Conservation (phyloP, 2,888 invertebrate genomes). For the Napeogenes inachia region DNA sequence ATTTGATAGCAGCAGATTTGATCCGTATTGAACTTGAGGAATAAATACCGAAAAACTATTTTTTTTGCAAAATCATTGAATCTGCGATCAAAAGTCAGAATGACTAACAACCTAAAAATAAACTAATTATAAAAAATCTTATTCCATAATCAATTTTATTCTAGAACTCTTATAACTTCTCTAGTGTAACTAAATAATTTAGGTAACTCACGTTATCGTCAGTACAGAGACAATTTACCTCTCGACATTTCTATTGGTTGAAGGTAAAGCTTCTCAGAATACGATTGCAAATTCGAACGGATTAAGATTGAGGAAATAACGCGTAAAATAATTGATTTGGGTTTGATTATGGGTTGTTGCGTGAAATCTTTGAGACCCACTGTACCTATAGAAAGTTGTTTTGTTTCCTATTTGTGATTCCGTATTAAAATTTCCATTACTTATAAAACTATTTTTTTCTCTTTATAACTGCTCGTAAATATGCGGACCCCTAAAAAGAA, state of each 20-base stretch:
- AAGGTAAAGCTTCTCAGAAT: slow-evolving; percentile 31
- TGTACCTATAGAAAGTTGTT: neutral
- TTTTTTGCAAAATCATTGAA: too few species aligned
- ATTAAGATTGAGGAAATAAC: slow-evolving; percentile 14
- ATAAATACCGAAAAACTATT: too few species aligned
- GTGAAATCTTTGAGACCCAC: neutral
- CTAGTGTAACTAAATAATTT: too few species aligned
- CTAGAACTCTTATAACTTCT: too few species aligned
- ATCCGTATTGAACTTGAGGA: too few species aligned
- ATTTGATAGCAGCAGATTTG: too few species aligned
- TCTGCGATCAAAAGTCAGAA: too few species aligned
- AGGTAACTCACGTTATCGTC: too few species aligned
- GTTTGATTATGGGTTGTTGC: neutral
- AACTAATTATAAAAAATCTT: too few species aligned
- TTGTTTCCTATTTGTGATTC: neutral
- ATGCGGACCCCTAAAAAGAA: slow-evolving; percentile 15
- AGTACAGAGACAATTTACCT: slow-evolving; percentile 16
- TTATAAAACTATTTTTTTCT: neutral
- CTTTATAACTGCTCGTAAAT: too few species aligned
- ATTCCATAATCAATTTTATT: too few species aligned
- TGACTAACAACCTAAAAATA: too few species aligned
- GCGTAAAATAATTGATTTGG: slow-evolving; percentile 1
- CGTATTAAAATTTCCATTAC: neutral
- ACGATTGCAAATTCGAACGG: slow-evolving; percentile 18
- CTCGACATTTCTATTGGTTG: slow-evolving; percentile 30